Base-by-base conservation (phyloP, 2,888 invertebrate species). In the Machimus atricapillus region DNA sequence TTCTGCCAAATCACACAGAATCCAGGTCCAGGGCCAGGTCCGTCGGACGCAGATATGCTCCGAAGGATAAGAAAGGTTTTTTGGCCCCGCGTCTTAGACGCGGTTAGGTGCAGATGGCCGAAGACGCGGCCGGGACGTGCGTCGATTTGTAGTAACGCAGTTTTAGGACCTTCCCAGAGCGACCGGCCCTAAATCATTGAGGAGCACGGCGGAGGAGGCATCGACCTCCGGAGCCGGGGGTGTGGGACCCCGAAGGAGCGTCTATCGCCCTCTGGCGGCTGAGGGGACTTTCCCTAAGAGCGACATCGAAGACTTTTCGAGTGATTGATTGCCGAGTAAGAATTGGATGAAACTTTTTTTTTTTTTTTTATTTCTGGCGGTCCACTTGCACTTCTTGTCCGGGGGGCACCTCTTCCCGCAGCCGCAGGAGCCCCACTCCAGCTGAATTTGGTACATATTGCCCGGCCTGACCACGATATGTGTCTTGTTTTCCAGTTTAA, bases 281-380 rank as follows among this genome's bases (percentile, higher is more conserved):
- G 40, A 40, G 83, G 66, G 37, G 40, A 83, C 83, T 83, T 58
- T 73, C 83, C 83, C 83, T 58, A 40, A 76, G 43, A 86, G 37
- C 78, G 40, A 86, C 37, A 66, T 79, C 40, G 27, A 58, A 66
- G 58, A 58, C 56, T 86, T 78, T 66, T 46, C 40, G 34, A 66
- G 87, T 88, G 88, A 88, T 88, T 88, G 88, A 88, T 88, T 87
- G 85, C 78, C 78, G 88, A 85, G 85, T 86, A 87, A 88, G 86
- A 88, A 56, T 66, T 66, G 66, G 66, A 66, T 87, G 40, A 88
- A 85, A 87, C 87, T 87, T 88, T 86, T 87, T 88, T 79, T 43
- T 43, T 31, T 31, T 31, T 31, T 31, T 31, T 31, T 31, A 3
- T n/a, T n/a, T 46, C 43, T 5, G 27, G 6, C 31, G 40, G 83